These are phyloP conservation scores for Phenganax stokvisi DNA, from an alignment of 92 coral and sea anemone species.

Conservation along the genomic window DNA sequence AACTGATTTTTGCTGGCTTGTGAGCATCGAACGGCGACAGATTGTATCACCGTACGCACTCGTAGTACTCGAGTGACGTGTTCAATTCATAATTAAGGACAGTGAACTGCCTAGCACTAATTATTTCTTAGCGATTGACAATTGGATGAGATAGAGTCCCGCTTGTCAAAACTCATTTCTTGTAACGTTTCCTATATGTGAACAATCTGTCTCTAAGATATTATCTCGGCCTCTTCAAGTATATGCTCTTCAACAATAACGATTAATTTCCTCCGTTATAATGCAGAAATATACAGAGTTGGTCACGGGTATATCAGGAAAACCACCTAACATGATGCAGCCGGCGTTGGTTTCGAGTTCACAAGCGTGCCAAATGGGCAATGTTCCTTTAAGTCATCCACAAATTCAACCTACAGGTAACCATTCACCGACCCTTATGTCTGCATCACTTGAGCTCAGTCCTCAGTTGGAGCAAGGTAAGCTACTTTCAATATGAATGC, in stretches of 20 bases:
- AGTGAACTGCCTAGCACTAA: conserved; percentile 39
- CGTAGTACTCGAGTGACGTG: conserved; percentile 35
- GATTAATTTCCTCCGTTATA: conserved; percentile 5
- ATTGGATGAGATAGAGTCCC: conserved; percentile 42
- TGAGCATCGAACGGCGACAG: conserved; percentile 15
- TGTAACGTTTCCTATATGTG: conserved; percentile 42
- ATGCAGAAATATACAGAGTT: conserved; percentile 93
- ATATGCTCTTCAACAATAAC: conserved; percentile 2
- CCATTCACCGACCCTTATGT: conserved; percentile 32
- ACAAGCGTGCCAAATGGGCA: conserved; percentile 42
- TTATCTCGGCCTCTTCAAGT: conserved; percentile 11
- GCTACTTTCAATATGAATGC: not conserved
- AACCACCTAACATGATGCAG: conserved; percentile 52
- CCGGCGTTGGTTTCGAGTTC: conserved; percentile 42
- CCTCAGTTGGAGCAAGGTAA: conserved; percentile 43
- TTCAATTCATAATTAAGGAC: conserved; percentile 35
- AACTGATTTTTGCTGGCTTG: not conserved
- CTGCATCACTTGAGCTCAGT: conserved; percentile 20
- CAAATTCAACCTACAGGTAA: conserved; percentile 36
- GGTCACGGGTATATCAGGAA: conserved; percentile 65
- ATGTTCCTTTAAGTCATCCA: conserved; percentile 41
- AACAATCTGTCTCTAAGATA: conserved; percentile 34
- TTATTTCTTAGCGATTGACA: conserved; percentile 46
- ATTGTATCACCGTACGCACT: conserved; percentile 20
- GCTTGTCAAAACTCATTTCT: conserved; percentile 40